These are phyloP conservation scores for Arremon aurantiirostris DNA, from an alignment of 2,797 vertebrate genomes.

Conservation along the genomic window DNA sequence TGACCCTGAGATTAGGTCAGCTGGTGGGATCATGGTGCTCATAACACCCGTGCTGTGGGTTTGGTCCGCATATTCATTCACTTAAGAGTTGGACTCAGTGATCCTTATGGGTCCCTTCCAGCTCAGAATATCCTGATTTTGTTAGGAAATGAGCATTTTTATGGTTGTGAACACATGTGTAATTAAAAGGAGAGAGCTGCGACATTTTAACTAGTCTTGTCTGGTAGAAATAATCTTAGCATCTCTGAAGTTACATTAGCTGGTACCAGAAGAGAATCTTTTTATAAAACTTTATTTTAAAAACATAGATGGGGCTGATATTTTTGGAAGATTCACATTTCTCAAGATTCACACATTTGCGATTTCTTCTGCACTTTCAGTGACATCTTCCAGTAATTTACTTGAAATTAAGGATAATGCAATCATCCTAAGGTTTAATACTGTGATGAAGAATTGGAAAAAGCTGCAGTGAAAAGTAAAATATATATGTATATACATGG, in stretches of 20 bases:
- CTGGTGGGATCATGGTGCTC: neutral
- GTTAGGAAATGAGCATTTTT: neutral
- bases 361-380: neutral
- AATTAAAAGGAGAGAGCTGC: neutral
- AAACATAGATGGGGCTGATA: neutral
- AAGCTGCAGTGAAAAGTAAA: neutral
- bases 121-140: neutral
- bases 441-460: neutral
- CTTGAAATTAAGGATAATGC: neutral
- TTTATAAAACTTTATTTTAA: neutral
- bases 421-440: neutral
- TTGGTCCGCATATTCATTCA: neutral
- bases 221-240: neutral
- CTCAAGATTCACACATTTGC: neutral
- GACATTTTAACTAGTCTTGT: neutral
- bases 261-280: neutral
- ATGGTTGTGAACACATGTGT: neutral
- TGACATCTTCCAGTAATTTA: neutral
- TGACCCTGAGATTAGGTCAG: neutral
- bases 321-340: neutral
- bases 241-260: neutral
- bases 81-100: accelerated
- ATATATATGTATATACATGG: neutral
- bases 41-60: accelerated
- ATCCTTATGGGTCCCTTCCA: neutral